Evolutionary conservation across 1,140 invertebrate species (phyloP), one percentile per base, ranked within the genome.

Genomic region (Drosophila pseudoobscura): DNA sequence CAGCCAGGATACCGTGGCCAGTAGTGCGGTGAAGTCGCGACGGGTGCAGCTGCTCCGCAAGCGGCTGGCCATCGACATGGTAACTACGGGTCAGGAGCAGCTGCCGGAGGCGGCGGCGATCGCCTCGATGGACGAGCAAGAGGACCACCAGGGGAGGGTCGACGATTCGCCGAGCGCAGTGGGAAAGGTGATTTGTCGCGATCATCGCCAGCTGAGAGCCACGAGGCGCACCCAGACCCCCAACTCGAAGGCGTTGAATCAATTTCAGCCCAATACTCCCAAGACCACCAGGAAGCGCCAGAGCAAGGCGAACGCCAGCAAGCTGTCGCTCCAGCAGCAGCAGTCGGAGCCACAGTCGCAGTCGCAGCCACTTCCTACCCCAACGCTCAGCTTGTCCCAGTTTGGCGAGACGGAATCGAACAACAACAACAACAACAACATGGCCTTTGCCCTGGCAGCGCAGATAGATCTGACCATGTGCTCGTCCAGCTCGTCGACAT

Each of bases 381-480:
- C 13, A 31, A 47, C 35, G 39, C 55, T 49, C 35, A 39, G 11
- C 1, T 13, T 39, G 26, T n/a, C 20, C 3, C 60, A 61, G 29
- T 78, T 75, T 8, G 75, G 62, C 6, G 50, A 55, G 43, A 22
- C 60, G 0, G 80, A 84, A 39, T 69, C 72, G 6, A 69, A 79
- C 43, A 68, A 51, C 47, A 58, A 64, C 17, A 17, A 17, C 20
- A 46, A 59, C 63, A 65, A 56, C 44, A 70, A 29, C 62, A 53
- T 74, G 65, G 44, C 68, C 24, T 82, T 72, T 49, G 79, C 84
- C 3, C 39, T 90, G 54, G 56, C 79, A 15, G 70, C 78, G 11
- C 89, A 90, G 71, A 91, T 91, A 20, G 89, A 91, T 56, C 43
- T 91, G 41, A 90, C 89, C 31, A 90, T 87, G 75, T 91, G 87